Conservation (phyloP, 2,113 vertebrate species). For the Herpetotheres cachinnans region DNA sequence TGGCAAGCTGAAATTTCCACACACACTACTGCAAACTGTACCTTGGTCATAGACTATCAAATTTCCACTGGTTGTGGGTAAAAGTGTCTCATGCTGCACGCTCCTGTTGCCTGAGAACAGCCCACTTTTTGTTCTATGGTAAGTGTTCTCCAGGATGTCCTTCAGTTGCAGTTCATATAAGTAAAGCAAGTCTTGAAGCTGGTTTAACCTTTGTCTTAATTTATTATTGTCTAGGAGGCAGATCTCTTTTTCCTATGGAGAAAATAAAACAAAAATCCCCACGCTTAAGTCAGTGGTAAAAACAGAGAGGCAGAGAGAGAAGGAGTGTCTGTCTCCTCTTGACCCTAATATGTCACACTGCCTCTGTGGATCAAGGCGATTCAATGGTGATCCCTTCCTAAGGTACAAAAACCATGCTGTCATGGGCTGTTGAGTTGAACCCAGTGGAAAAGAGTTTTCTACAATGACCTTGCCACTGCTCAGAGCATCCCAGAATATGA, state of each 20-base stretch:
- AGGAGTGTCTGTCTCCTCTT: neutral
- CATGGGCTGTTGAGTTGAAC: neutral
- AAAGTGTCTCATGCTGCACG: neutral
- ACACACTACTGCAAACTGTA: slow-evolving; percentile 1
- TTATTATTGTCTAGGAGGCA: slow-evolving; percentile 75
- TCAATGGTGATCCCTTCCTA: neutral
- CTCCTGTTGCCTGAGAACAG: slow-evolving; percentile 47
- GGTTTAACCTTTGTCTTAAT: slow-evolving; percentile 75
- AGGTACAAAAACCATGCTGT: neutral
- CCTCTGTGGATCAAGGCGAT: neutral
- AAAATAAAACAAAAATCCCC: neutral
- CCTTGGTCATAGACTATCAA: slow-evolving; percentile 86
- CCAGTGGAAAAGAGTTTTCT: neutral
- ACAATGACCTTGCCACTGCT: neutral
- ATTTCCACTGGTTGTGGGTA: slow-evolving; percentile 77
- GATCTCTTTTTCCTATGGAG: slow-evolving; percentile 64
- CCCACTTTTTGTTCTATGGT: slow-evolving; percentile 62
- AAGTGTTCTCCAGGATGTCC: slow-evolving; percentile 76
- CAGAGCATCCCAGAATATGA: neutral
- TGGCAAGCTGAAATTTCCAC: neutral
- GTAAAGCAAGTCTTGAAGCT: slow-evolving; percentile 76
- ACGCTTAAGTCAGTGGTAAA: neutral
- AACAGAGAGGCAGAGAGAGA: neutral
- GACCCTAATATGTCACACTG: neutral
- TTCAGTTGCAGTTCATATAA: slow-evolving; percentile 77